phyloP scores from a whole-genome alignment of 2,888 invertebrate species.

The Callinectes sapidus region DNA sequence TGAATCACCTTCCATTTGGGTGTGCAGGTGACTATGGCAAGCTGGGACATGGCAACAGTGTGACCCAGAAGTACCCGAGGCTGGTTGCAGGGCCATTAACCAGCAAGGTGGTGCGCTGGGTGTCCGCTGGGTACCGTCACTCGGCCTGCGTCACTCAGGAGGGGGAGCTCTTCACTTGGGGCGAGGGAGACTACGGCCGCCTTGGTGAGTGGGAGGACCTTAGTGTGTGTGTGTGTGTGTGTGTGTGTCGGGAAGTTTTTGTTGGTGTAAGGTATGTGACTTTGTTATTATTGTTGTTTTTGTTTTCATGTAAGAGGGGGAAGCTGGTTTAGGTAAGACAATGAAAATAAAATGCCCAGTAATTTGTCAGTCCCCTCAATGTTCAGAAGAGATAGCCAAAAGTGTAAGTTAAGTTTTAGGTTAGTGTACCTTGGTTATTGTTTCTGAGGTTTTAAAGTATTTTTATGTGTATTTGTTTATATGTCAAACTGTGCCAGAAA shows the following conservation, averaged over 20 bases:
- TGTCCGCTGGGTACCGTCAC: slow-evolving; percentile 80
- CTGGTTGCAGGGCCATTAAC: slow-evolving; percentile 80
- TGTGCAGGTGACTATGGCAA: slow-evolving; percentile 78
- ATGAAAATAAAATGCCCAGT: no score
- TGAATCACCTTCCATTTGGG: not conserved
- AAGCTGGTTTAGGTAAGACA: no score
- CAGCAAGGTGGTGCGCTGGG: slow-evolving; percentile 78
- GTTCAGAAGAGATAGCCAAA: no score
- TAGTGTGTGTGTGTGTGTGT: no score
- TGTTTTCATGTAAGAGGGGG: no score
- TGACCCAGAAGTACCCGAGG: slow-evolving; percentile 79
- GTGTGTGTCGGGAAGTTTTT: no score
- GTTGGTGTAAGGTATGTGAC: not conserved
- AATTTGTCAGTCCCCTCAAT: no score
- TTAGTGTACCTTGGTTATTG: not conserved
- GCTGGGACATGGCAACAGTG: slow-evolving; percentile 78
- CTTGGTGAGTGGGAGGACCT: slow-evolving; percentile 74
- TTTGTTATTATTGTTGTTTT: no score
- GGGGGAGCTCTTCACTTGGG: slow-evolving; percentile 80
- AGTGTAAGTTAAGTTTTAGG: not conserved
- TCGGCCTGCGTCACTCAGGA: slow-evolving; percentile 80
- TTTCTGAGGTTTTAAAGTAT: not conserved
- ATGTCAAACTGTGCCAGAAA: no score
- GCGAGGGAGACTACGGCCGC: slow-evolving; percentile 80
- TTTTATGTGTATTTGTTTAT: no score